Conservation (phyloP, 2,797 vertebrate species). For the Acanthornis magna region DNA sequence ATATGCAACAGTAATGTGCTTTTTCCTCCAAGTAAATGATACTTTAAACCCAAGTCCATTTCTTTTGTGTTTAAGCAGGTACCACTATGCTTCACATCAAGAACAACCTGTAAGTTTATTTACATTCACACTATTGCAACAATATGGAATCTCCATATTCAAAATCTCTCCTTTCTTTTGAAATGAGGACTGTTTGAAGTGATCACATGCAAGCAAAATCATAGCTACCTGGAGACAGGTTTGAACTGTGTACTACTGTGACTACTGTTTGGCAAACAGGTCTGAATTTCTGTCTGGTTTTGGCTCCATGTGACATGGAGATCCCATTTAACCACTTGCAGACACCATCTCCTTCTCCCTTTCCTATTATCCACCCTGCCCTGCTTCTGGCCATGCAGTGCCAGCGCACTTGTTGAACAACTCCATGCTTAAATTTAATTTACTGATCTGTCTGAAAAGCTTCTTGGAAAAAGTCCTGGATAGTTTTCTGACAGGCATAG, state of each 20-base stretch:
- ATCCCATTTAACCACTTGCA: background rate
- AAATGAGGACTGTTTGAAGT: background rate
- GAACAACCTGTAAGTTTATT: background rate
- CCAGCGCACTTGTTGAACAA: accelerated
- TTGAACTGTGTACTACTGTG: background rate
- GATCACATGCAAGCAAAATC: background rate
- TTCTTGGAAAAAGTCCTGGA: background rate
- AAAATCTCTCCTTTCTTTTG: background rate
- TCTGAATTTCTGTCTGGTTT: background rate
- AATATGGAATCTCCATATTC: background rate
- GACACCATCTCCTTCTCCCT: background rate
- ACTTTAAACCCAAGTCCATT: background rate
- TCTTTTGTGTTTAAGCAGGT: background rate
- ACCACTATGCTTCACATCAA: background rate
- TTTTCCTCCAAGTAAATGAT: background rate
- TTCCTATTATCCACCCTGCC: background rate
- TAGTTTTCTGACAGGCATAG: background rate
- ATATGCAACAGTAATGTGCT: background rate
- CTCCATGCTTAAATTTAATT: background rate
- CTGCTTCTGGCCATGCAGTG: background rate
- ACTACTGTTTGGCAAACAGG: background rate
- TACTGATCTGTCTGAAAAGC: background rate
- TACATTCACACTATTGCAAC: background rate
- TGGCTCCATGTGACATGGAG: background rate
- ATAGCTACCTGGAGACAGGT: background rate